Conservation (phyloP, 2,113 vertebrate species). For the Mesoclemmys tuberculata region DNA sequence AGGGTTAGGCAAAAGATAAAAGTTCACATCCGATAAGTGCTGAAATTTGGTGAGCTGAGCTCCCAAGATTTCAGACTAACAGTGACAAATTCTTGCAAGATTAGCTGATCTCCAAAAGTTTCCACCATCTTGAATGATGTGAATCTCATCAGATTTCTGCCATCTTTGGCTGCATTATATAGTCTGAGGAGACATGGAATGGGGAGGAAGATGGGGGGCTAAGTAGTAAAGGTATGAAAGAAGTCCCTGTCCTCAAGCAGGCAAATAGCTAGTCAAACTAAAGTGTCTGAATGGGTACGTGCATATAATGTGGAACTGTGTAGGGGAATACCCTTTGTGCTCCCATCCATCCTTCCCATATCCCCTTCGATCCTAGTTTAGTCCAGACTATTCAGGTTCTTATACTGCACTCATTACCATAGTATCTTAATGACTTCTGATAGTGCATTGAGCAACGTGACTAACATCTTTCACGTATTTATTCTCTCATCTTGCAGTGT, state of each 20-base stretch:
- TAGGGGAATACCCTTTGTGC: not conserved
- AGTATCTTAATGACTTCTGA: not conserved
- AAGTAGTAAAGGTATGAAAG: not conserved
- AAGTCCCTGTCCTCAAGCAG: not conserved
- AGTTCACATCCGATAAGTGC: not conserved
- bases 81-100: not conserved
- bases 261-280: rapidly evolving
- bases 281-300: not conserved
- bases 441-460: not conserved
- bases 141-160: not conserved
- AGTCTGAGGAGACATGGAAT: not conserved
- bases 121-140: not conserved
- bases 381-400: not conserved
- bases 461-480: not conserved
- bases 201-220: not conserved
- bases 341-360: not conserved
- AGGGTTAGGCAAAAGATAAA: not conserved
- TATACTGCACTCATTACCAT: not conserved
- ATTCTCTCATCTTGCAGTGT: not conserved
- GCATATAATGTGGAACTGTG: not conserved
- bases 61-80: not conserved
- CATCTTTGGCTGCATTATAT: not conserved
- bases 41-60: not conserved
- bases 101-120: not conserved
- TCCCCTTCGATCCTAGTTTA: not conserved